Evolutionary conservation across 2,888 invertebrate species (phyloP), one percentile per base, ranked within the genome.

Genomic region (Spilosoma lubricipeda): DNA sequence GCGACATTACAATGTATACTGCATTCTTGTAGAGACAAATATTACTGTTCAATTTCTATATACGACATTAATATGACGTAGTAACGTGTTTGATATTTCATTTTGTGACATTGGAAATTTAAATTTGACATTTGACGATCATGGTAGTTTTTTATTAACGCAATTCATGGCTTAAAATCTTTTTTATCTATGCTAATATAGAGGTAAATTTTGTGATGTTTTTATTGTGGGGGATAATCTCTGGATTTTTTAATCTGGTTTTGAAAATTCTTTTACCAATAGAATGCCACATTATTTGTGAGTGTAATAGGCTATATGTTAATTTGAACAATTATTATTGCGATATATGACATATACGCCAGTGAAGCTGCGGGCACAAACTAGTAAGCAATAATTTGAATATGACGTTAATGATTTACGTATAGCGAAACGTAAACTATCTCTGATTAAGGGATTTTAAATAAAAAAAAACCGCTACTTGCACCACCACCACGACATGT

Each of bases 1-100:
- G 59, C 30, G 67, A 73, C 72, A 75, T 85, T 81, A 79, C 42
- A 76, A 77, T 81, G 68, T 76, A 74, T 63, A 73, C 64, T 70
- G 45, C 52, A 18, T 33, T 52, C 11, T 66, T 66, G 23, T 39
- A n/a, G 39, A 66, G 39, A 39, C 3, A 66, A 66, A n/a, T n/a
- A n/a, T 39, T 13, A n/a, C 13, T 36, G 8, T 27, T 15, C 15
- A n/a, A 56, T 56, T n/a, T n/a, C 0, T 56, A n/a, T 9, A 23
- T 0, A 52, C 7, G 8, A 4, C 23, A 23, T 9, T 23, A 52
- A 23, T 52, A 20, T 4, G 4, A 48, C 18, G 18, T 45, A 18
- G 18, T 45, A 15, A 45, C 11, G 23, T 52, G 18, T 7, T 52
- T 52, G 48, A n/a, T n/a, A n/a, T 56, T 8, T 56, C 9, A 56